A percentile compares a stretch with the other conserved stretches of the same genome.
Conservation (phyloP, 2,113 vertebrate species). For the Platysteira castanea region DNA sequence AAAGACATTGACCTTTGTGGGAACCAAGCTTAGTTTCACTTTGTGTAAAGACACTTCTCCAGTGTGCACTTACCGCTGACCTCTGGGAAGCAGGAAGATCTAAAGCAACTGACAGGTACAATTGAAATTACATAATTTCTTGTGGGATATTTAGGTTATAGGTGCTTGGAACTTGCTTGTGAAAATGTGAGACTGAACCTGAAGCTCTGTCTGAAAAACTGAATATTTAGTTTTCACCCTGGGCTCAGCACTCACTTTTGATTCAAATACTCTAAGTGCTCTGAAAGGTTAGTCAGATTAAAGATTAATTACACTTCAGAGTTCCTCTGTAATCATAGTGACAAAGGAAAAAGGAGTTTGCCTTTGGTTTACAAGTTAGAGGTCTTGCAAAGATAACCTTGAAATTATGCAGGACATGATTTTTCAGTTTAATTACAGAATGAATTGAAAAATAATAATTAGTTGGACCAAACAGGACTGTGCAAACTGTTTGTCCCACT, state of each 20-base stretch:
- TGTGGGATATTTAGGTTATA: background rate
- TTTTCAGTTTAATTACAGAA: background rate
- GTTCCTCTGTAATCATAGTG: background rate
- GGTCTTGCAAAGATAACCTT: background rate
- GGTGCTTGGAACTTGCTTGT: background rate
- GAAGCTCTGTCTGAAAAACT: background rate
- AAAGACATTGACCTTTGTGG: fast-evolving
- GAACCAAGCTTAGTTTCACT: background rate
- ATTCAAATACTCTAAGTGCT: background rate
- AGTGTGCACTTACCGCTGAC: background rate
- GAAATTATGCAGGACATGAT: background rate
- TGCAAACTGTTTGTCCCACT: background rate
- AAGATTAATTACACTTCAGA: background rate
- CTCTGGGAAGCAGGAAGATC: background rate
- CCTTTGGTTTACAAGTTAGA: background rate
- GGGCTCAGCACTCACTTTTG: background rate
- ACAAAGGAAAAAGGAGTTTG: background rate
- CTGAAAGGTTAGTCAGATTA: background rate
- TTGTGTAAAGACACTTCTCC: background rate
- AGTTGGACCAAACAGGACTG: background rate
- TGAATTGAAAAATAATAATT: background rate
- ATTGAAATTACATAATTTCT: background rate
- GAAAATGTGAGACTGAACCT: background rate
- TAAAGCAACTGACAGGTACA: background rate
- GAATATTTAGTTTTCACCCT: background rate